Base-by-base conservation (phyloP, 2,797 vertebrate genomes). In the Hoplostethus atlanticus region DNA sequence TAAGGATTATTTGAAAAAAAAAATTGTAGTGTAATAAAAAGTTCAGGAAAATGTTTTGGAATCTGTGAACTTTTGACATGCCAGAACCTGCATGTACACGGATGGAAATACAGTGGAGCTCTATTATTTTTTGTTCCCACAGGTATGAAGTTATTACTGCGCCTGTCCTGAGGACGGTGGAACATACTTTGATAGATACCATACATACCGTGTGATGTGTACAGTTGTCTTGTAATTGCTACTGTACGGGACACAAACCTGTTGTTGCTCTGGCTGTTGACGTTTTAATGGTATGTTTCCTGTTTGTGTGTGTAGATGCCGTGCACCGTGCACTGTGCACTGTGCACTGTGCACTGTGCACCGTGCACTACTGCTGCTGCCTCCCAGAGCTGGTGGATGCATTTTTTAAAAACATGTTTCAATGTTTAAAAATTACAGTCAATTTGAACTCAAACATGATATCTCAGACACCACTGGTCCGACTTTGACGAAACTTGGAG, bases 261-360 rank as follows among this genome's bases (percentile, higher is more conserved):
- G 50, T 46, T 65, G 68, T 75, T 63, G 25, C 56, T 61, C 62
- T 65, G 53, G 52, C 28, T 48, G 71, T 44, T 64, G 57, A 67
- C 69, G 58, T 60, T 62, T 66, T 83, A 86, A 86, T 82, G 53
- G 54, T 16, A 68, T 52, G 57, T 74, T 64, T 87, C 36, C 59
- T 69, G 69, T 77, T 71, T 50, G 38, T 42, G 16, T 47, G 64
- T 75, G 63, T 30, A 57, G 17, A 13, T 66, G 25, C 17, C 2
- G 47, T 70, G 48, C 44, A 25, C 16, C 30, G 21, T 13, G 34
- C 61, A 62, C 31, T 56, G 58, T 64, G 53, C 61, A 56, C 48
- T 54, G 47, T 70, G 48, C 44, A 25, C 16, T 31, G 21, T 13
- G 34, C 61, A 62, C 31, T 56, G 58, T 64, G 53, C 61, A 56